Evolutionary conservation across 2,888 invertebrate species (phyloP), one percentile per base, ranked within the genome.

Genomic region (Mythimna lalbum): DNA sequence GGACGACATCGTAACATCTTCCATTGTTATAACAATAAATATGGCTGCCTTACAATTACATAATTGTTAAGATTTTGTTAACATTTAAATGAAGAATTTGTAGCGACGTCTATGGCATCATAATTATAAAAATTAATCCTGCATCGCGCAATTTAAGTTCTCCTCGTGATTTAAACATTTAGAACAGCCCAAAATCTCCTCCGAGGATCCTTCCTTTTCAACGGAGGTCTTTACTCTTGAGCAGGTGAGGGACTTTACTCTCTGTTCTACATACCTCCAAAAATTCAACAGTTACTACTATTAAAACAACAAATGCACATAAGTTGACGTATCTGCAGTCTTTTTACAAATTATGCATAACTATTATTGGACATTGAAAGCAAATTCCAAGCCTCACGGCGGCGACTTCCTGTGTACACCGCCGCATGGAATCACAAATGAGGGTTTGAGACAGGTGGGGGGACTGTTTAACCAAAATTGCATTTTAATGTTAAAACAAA

Each of bases 381-480:
- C 80, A 72, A 87, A 90, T 90, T 90, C 90, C 87, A 86, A 81
- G 66, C 75, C 83, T 89, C 88, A 90, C 83, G 85, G 86, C 82
- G 78, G 76, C 73, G 80, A 87, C 91, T 91, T 94, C 94, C 94
- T 93, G 91, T 84, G 84, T 82, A 86, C 87, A 87, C 79, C 79
- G 86, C 81, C 81, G 90, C 82, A 77, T 88, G 86, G 94, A 93
- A 94, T 94, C 76, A 86, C 84, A 91, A 94, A 89, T 89, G 86
- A 86, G 76, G 63, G 71, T 67, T 71, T 66, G 55, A 66, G 64
- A 9, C 63, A 70, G 60, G 65, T 57, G 67, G 60, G 72, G 56
- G 62, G 66, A 53, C 4, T 31, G n/a, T 57, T 39, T 36, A 12
- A 76, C n/a, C 12, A 39, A 55, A 60, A 50, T 27, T 19, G n/a